These are phyloP conservation scores for Hypolimnas misippus DNA, from an alignment of 2,888 invertebrate species.

Conservation along the genomic window DNA sequence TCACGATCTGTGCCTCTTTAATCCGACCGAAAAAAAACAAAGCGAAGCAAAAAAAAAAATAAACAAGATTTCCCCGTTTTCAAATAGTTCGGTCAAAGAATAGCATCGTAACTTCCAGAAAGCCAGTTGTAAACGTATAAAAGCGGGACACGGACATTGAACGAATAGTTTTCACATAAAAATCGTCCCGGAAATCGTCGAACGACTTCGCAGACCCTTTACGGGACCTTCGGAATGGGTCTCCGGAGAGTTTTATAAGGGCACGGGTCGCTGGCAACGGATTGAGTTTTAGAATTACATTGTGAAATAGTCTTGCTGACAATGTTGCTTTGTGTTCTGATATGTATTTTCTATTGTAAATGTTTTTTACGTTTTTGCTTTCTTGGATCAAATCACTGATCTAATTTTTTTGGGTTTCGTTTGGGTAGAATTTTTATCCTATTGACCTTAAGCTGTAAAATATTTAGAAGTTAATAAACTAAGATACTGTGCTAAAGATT, in stretches of 20 bases:
- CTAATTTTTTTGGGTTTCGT: too few relatives aligned
- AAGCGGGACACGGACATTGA: constrained; percentile 19
- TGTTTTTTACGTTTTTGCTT: neutral
- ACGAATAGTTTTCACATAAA: constrained; percentile 55
- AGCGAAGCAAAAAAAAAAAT: constrained; percentile 20
- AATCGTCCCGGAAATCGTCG: constrained; percentile 43
- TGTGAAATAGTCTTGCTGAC: constrained; percentile 12
- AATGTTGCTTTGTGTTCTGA: neutral
- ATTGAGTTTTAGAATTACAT: constrained; percentile 21
- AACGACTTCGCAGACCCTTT: constrained; percentile 29
- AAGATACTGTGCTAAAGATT: too few relatives aligned
- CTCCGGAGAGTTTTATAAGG: constrained; percentile 18
- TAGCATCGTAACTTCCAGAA: constrained; percentile 41
- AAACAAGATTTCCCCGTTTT: constrained; percentile 1
- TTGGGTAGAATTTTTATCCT: too few relatives aligned
- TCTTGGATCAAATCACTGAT: too few relatives aligned
- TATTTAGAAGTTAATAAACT: too few relatives aligned
- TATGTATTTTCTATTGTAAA: neutral
- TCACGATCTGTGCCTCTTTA: too few relatives aligned
- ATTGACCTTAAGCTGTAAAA: too few relatives aligned
- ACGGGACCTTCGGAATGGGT: constrained; percentile 12
- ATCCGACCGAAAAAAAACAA: too few relatives aligned
- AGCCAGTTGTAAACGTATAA: constrained; percentile 18
- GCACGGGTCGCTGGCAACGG: constrained; percentile 18
- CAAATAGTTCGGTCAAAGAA: constrained; percentile 42